A percentile compares a stretch with the other conserved stretches of the same genome.
These are phyloP conservation scores for Morpho achilles DNA, from an alignment of 2,888 invertebrate species.

Conservation along the genomic window DNA sequence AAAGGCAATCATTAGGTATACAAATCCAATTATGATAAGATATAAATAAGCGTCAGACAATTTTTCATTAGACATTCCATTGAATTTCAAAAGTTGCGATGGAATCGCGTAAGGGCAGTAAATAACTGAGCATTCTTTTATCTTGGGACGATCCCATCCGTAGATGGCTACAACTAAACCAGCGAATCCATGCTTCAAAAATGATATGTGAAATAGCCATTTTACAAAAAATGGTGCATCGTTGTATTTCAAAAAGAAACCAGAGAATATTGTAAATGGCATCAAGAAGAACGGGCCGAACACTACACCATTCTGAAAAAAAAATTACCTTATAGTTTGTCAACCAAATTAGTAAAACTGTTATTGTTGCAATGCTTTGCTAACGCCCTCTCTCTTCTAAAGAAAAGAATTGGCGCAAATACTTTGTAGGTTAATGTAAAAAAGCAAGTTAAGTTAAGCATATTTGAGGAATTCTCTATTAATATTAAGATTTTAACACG, in stretches of 20 bases:
- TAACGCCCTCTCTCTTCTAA: too few species aligned
- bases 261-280: conserved; percentile 94
- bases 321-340: conserved; percentile 19
- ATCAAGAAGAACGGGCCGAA: conserved; percentile 92
- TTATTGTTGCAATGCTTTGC: too few species aligned
- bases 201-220: conserved; percentile 94
- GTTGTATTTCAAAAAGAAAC: conserved; percentile 92
- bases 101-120: conserved; percentile 89
- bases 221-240: conserved; percentile 88
- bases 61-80: conserved; percentile 83
- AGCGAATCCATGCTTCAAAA: conserved; percentile 92
- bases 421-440: too few species aligned
- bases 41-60: conserved; percentile 83
- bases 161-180: conserved; percentile 90
- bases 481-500: too few species aligned
- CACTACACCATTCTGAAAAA: conserved; percentile 90
- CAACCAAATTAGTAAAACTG: too few species aligned
- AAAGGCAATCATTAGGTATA: conserved; percentile 82
- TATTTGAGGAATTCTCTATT: too few species aligned
- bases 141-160: conserved; percentile 86
- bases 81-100: conserved; percentile 84
- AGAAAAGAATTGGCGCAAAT: too few species aligned
- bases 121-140: conserved; percentile 83
- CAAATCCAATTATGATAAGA: conserved; percentile 81
- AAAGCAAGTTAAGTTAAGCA: too few species aligned